phyloP scores from a whole-genome alignment of 2,113 vertebrate species.

The Bolborhynchus lineola region DNA sequence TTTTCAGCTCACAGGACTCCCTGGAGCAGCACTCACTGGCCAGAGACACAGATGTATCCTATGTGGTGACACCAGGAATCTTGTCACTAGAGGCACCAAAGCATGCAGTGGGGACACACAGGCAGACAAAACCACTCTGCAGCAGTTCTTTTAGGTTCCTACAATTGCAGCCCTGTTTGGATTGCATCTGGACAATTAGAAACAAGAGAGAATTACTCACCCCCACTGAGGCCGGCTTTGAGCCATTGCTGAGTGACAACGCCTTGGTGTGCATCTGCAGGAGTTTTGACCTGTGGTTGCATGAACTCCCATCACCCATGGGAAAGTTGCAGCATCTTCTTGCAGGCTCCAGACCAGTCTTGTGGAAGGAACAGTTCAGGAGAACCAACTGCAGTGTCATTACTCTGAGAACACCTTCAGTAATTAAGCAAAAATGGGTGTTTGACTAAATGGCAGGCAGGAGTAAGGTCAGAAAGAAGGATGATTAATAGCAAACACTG shows the following conservation, averaged over 20 bases:
- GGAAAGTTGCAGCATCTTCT: neutral
- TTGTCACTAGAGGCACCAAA: neutral
- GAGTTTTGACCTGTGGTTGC: neutral
- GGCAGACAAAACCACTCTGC: neutral
- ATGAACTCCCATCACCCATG: neutral
- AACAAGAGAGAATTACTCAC: neutral
- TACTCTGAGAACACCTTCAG: neutral
- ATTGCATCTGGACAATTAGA: neutral
- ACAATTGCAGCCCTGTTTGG: neutral
- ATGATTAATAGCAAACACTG: neutral
- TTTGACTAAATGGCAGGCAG: neutral
- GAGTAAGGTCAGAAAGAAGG: neutral
- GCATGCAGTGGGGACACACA: neutral
- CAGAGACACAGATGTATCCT: neutral
- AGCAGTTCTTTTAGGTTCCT: neutral
- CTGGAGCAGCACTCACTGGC: neutral
- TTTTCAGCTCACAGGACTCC: neutral
- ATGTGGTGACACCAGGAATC: fast-evolving
- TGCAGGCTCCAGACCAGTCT: neutral
- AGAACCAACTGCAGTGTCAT: neutral
- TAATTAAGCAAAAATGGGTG: neutral
- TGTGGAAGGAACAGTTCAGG: neutral
- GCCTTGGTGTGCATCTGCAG: neutral
- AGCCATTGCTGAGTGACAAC: fast-evolving
- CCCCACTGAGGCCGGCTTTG: neutral